These are phyloP conservation scores for Epistrophella euchroma DNA, from an alignment of 2,888 invertebrate genomes.

Conservation along the genomic window DNA sequence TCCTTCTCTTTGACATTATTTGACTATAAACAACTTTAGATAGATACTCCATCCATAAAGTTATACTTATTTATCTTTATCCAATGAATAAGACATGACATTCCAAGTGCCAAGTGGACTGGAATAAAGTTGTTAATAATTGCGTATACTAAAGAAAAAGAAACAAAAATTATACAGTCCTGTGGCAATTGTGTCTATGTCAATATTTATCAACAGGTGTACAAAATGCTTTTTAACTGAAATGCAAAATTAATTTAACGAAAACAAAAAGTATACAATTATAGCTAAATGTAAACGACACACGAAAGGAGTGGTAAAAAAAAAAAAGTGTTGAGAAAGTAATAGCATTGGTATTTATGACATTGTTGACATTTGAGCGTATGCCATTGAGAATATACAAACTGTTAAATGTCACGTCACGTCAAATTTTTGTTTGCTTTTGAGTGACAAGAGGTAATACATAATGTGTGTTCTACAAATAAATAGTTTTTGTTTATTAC, in stretches of 20 bases:
- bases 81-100: slow-evolving; percentile 46
- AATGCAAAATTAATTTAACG: slow-evolving; percentile 39
- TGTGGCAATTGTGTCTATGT: slow-evolving; percentile 39
- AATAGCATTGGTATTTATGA: slow-evolving; percentile 44
- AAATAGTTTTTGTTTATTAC: slow-evolving; percentile 5
- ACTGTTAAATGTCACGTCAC: slow-evolving; percentile 38
- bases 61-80: slow-evolving; percentile 16
- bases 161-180: slow-evolving; percentile 27
- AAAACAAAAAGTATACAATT: neutral
- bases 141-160: slow-evolving; percentile 40
- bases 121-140: slow-evolving; percentile 68
- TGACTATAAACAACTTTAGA: slow-evolving; percentile 13
- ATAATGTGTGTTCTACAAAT: slow-evolving; percentile 15
- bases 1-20: slow-evolving; percentile 29
- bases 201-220: slow-evolving; percentile 68
- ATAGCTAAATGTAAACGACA: neutral
- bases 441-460: neutral
- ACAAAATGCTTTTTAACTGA: slow-evolving; percentile 52
- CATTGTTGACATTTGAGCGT: slow-evolving; percentile 52
- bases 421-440: neutral
- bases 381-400: slow-evolving; percentile 3
- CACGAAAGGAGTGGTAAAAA: slow-evolving; percentile 31
- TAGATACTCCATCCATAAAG: neutral
- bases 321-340: slow-evolving; percentile 40
- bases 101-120: slow-evolving; percentile 63